Percentiles rank a stretch among this genome's conserved stretches.
Evolutionary conservation across 92 coral and sea anemone genomes (phyloP).

Genomic region (Siderastrea radians): DNA sequence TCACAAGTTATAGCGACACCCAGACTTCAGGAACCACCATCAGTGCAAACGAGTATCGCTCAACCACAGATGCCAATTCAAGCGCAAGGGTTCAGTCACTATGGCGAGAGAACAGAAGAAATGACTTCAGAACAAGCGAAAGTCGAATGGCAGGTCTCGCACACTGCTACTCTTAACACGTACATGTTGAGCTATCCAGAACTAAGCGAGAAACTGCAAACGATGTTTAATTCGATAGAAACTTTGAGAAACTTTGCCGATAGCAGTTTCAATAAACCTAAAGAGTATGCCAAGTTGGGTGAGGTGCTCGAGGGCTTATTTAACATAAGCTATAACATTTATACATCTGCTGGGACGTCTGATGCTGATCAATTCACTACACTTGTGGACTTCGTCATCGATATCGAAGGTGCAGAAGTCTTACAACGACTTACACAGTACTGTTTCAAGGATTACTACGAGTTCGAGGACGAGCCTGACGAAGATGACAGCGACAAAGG

Average conservation of each 20-base stretch:
- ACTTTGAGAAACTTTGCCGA: not conserved
- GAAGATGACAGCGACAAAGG: too few relatives aligned
- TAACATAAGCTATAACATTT: not conserved
- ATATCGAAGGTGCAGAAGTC: conserved; percentile 18
- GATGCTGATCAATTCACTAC: not conserved
- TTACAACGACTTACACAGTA: conserved; percentile 4
- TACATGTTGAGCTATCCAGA: conserved; percentile 12
- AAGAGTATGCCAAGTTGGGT: not conserved
- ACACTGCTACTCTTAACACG: not conserved
- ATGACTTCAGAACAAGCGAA: not conserved
- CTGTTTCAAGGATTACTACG: conserved; percentile 28
- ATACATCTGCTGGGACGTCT: not conserved
- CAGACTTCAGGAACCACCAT: not conserved
- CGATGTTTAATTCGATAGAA: not conserved
- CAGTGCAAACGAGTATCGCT: not conserved
- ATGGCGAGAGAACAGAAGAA: not conserved
- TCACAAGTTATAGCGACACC: too few relatives aligned
- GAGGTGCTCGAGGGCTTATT: not conserved
- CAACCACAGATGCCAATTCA: not conserved
- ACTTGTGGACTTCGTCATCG: conserved; percentile 1
- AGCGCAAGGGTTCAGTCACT: not conserved
- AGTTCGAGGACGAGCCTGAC: not conserved
- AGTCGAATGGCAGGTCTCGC: not conserved
- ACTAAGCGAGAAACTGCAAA: not conserved
- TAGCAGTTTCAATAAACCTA: not conserved